A percentile compares a stretch with the other conserved stretches of the same genome.
These are phyloP conservation scores for Desmodus rotundus DNA, from an alignment of 2,113 vertebrate species.

Conservation along the genomic window DNA sequence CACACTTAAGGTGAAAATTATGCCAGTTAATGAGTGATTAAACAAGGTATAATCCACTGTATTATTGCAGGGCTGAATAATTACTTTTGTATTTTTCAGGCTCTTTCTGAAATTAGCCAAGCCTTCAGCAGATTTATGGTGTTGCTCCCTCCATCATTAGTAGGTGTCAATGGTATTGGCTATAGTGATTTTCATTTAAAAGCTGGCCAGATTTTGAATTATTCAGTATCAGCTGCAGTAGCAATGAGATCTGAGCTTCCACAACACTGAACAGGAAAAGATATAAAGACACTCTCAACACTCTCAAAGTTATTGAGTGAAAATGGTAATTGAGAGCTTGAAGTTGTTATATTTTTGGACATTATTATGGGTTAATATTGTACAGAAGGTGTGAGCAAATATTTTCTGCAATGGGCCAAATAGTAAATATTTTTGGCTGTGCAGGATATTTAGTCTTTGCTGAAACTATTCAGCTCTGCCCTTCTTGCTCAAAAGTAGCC, in stretches of 20 bases:
- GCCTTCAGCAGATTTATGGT: neutral
- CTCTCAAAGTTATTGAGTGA: neutral
- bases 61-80: neutral
- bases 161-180: neutral
- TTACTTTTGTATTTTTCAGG: neutral
- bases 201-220: neutral
- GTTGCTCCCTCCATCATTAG: accelerated
- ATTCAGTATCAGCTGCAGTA: neutral
- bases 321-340: neutral
- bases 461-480: neutral
- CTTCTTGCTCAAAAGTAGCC: neutral
- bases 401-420: neutral
- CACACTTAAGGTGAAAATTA: neutral
- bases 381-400: neutral
- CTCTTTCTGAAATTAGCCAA: neutral
- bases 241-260: neutral
- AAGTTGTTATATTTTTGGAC: neutral
- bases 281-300: neutral
- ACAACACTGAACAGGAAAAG: neutral
- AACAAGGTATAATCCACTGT: neutral
- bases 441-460: neutral
- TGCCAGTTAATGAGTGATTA: neutral
- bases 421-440: neutral
- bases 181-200: neutral
- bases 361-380: neutral